Evolutionary conservation across 2,888 invertebrate genomes (phyloP).

Genomic region (Diabrotica balteata): DNA sequence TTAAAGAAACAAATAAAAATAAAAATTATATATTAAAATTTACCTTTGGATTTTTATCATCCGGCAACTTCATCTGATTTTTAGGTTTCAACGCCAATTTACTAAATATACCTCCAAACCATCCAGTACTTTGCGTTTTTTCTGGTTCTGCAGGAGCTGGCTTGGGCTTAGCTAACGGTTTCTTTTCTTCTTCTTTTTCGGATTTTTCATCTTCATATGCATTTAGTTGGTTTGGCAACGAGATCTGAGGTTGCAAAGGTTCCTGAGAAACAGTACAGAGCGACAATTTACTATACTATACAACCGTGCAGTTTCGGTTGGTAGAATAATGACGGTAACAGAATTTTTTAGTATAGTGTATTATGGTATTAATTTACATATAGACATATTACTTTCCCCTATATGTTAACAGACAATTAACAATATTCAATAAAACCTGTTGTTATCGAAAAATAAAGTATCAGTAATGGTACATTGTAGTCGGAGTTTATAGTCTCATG

Average conservation of each 20-base stretch:
- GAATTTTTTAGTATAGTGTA: no score
- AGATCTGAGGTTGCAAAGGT: constrained; percentile 62
- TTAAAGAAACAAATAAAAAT: no score
- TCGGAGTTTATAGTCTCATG: no score
- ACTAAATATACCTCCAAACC: constrained; percentile 89
- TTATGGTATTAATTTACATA: no score
- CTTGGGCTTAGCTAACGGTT: constrained; percentile 35
- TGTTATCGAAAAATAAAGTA: no score
- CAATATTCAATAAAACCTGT: no score
- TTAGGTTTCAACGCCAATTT: constrained; percentile 83
- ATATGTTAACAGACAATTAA: no score
- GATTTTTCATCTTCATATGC: constrained; percentile 40
- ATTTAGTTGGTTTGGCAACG: constrained; percentile 65
- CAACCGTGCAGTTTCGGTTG: constrained; percentile 30
- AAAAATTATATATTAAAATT: constrained; percentile 52
- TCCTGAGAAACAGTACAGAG: constrained; percentile 56
- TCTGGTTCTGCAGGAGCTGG: constrained; percentile 36
- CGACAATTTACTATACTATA: constrained; percentile 55
- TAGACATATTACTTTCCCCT: no score
- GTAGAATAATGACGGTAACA: constrained; percentile 1
- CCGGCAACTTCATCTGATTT: constrained; percentile 95
- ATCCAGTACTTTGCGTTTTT: constrained; percentile 63
- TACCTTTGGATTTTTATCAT: constrained; percentile 91
- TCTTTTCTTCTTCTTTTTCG: constrained; percentile 22
- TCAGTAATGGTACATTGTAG: no score